Percentiles rank a stretch among this genome's conserved stretches.
phyloP scores from a whole-genome alignment of 2,113 vertebrate species.

The Agelaius tricolor region DNA sequence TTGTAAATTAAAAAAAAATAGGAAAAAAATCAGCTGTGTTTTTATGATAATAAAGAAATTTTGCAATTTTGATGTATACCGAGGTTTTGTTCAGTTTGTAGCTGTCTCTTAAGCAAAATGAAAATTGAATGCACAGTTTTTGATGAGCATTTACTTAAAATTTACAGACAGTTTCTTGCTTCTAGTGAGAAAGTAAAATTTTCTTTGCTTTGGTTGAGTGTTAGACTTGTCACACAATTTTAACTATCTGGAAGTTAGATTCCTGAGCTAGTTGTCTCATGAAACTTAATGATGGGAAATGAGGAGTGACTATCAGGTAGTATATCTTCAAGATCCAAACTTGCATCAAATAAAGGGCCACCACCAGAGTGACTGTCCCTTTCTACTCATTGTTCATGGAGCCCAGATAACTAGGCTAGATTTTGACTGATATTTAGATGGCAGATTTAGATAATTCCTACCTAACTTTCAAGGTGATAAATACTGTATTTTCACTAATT shows the following conservation, averaged over 20 bases:
- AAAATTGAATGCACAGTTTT: not conserved
- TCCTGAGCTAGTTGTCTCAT: not conserved
- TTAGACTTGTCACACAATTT: not conserved
- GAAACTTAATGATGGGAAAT: not conserved
- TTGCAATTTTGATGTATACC: not conserved
- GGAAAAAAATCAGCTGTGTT: accelerated
- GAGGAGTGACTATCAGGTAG: not conserved
- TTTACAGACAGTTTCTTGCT: not conserved
- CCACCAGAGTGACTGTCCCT: not conserved
- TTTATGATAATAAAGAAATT: not conserved
- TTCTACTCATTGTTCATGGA: not conserved
- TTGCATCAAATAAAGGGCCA: not conserved
- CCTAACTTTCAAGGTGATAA: not conserved
- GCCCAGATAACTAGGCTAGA: not conserved
- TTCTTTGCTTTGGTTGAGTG: not conserved
- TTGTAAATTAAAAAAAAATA: not conserved
- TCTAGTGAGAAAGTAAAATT: not conserved
- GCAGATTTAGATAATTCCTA: not conserved
- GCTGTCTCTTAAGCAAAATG: not conserved
- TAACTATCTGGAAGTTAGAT: not conserved
- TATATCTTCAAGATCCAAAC: not conserved
- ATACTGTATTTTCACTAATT: slow-evolving; percentile 3
- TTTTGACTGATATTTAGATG: not conserved
- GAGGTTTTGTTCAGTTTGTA: not conserved
- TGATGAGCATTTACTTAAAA: not conserved